Base-by-base conservation (phyloP, 2,888 invertebrate species). In the Phytoseiulus persimilis region DNA sequence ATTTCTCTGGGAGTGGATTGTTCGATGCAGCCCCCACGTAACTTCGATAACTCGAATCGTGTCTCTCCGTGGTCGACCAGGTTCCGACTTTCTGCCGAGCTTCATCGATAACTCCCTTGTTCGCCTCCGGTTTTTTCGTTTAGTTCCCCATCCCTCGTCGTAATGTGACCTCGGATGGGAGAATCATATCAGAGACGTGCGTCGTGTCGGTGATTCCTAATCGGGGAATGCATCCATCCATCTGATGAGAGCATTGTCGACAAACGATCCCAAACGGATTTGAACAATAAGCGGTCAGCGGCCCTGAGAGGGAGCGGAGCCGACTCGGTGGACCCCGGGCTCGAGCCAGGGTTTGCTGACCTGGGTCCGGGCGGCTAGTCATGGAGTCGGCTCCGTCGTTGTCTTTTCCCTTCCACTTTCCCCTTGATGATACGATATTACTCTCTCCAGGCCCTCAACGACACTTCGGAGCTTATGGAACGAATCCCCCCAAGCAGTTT, bases 391-490 rank as follows among this genome's bases (percentile, higher is more conserved):
- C 9, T 65, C 65, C 65, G 18, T 65, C 65, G 65, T 65, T 65
- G 65, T 65, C 65, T 65, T 28, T 65, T 65, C 18, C 18, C 23
- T 6, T 18, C 65, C 65, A 23, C 65, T 65, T 65, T 65, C 18
- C 28, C 65, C 65, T 65, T 65, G 65, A 65, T 65, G 65, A 65
- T 65, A 65, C 65, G 65, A 65, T 65, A 65, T 65, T 65, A 65
- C 65, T 65, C 65, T 65, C 65, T 65, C 18, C 65, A 65, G 45
- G 87, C 87, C 11, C 87, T 87, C n/a, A 87, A 87, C 87, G 87
- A 87, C 87, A 87, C 87, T 39, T 87, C 87, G 87, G 87, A 87
- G 32, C 32, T 87, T 87, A 87, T 32, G 32, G 87, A 87, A 45
- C 87, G 87, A n/a, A n/a, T 87, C 45, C 87, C 87, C 45, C 33